A percentile compares a stretch with the other conserved stretches of the same genome.
Conservation (phyloP, 1,140 invertebrate species). For the Caenorhabditis briggsae region DNA sequence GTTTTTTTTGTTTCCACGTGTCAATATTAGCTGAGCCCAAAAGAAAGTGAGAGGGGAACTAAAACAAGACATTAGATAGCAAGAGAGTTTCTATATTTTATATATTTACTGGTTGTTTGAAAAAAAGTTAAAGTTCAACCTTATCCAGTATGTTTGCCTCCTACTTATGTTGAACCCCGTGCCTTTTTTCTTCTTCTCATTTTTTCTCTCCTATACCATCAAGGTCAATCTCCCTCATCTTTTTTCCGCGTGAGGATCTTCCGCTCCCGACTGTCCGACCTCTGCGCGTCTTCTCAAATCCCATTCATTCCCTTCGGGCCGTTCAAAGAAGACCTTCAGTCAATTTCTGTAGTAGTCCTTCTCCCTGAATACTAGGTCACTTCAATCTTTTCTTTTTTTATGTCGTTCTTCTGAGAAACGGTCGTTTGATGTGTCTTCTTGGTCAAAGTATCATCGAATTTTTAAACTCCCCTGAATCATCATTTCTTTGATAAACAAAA, state of each 20-base stretch:
- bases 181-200: background rate
- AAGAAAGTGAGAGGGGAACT: background rate
- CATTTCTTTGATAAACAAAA: background rate
- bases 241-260: conserved; percentile 27
- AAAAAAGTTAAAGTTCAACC: background rate
- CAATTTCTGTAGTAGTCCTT: conserved; percentile 51
- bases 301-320: background rate
- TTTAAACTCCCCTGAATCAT: background rate
- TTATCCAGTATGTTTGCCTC: conserved; percentile 27
- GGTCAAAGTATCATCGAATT: background rate
- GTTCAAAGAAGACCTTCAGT: conserved; percentile 30
- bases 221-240: conserved; percentile 27
- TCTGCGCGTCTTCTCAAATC: background rate
- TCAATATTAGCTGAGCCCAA: conserved; percentile 36
- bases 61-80: conserved; percentile 14
- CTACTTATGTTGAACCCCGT: background rate
- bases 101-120: conserved; percentile 15
- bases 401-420: background rate
- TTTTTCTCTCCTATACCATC: background rate
- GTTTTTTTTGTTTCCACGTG: background rate
- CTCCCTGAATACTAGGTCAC: conserved; percentile 45
- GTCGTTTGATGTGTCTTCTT: background rate
- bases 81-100: conserved; percentile 42
- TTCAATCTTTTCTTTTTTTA: conserved; percentile 17
- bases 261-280: conserved; percentile 41